Conservation (phyloP, 2,797 vertebrate genomes). For the Remorina albescens region DNA sequence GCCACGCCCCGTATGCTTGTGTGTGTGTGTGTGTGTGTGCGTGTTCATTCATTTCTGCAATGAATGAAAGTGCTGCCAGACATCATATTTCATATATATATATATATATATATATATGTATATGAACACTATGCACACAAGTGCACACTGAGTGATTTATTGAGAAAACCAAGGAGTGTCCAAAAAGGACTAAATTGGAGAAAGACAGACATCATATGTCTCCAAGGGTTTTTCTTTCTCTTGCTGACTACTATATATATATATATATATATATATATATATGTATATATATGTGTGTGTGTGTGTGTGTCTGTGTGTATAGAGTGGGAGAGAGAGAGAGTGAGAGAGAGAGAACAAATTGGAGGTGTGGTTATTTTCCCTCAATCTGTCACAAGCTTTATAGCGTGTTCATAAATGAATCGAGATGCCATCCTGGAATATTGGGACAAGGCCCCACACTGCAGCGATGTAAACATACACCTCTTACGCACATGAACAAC, state of each 20-base stretch:
- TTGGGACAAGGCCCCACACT: constrained; percentile 47
- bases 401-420: constrained; percentile 53
- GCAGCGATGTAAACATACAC: constrained; percentile 68
- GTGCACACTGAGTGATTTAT: constrained; percentile 61
- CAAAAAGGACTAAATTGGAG: constrained; percentile 56
- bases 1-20: constrained; percentile 50
- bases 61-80: constrained; percentile 63
- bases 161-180: constrained; percentile 26
- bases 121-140: constrained; percentile 35
- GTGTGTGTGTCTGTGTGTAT: too few species aligned
- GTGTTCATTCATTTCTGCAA: constrained; percentile 67
- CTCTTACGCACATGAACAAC: constrained; percentile 73
- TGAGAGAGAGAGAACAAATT: constrained; percentile 59
- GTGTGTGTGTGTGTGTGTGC: constrained; percentile 31
- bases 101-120: too few species aligned
- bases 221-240: constrained; percentile 34
- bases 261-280: too few species aligned
- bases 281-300: too few species aligned
- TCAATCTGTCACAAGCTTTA: constrained; percentile 55
- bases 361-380: constrained; percentile 51
- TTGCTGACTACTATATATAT: too few species aligned
- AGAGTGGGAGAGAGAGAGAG: too few species aligned
- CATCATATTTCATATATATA: too few species aligned
- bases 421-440: constrained; percentile 68
- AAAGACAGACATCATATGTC: constrained; percentile 49